phyloP scores from a whole-genome alignment of 2,797 vertebrate species.

The Hoplostethus atlanticus region DNA sequence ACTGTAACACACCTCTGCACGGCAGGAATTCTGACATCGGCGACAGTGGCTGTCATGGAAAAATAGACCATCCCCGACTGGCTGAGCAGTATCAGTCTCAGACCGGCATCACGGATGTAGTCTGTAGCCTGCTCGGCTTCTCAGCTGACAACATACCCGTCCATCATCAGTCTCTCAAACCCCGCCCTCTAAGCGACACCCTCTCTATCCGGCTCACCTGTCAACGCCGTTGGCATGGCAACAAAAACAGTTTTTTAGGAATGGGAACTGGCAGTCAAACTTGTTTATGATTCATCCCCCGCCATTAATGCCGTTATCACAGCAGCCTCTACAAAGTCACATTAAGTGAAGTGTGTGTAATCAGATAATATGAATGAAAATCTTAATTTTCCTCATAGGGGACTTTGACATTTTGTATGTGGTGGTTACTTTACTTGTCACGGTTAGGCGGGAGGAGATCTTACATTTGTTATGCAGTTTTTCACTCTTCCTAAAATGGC shows the following conservation, averaged over 20 bases:
- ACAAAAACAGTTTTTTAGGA: conserved; percentile 20
- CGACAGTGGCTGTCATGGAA: conserved; percentile 5
- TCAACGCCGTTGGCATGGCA: conserved; percentile 19
- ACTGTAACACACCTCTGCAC: background rate
- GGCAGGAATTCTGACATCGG: conserved; percentile 2
- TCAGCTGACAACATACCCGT: conserved; percentile 8
- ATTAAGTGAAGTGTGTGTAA: background rate
- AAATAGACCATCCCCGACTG: background rate
- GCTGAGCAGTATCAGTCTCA: conserved; percentile 4
- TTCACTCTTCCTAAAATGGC: too few species aligned
- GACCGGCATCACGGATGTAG: background rate
- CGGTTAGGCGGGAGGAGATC: background rate
- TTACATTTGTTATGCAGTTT: too few species aligned
- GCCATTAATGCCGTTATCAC: background rate
- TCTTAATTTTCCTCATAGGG: too few species aligned
- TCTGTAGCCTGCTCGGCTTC: background rate
- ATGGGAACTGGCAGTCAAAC: conserved; percentile 27
- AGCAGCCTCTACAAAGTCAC: background rate
- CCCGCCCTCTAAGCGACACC: conserved; percentile 20
- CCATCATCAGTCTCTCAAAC: background rate
- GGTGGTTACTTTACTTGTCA: background rate
- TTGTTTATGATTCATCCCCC: conserved; percentile 55
- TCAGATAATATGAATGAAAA: background rate
- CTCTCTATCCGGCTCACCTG: background rate
- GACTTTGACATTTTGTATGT: too few species aligned